Base-by-base conservation (phyloP, 2,113 vertebrate species). In the Eptatretus burgeri region DNA sequence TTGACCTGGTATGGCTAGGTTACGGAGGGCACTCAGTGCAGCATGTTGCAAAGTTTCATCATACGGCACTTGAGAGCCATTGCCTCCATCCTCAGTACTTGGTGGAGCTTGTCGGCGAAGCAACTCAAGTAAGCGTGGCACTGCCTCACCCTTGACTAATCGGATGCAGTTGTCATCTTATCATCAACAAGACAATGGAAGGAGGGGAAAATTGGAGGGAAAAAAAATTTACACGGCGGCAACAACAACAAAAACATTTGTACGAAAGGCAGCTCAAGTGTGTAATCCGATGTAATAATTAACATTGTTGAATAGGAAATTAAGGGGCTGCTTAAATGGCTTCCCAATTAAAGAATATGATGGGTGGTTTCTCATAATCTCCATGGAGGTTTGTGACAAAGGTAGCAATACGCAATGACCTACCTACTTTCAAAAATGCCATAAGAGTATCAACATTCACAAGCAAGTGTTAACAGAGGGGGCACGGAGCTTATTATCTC, bases 151-250 rank as follows among this genome's bases (percentile, higher is more conserved):
- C 75, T 95, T 86, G 70, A 93, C 88, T 87, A 96, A 93, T 76
- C 94, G 88, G 73, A 98, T 98, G 70, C 91, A 98, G 66, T 98
- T 95, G 65, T 85, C 88, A 8, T 94, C 91, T 95, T 70, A 49
- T 64, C 0, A 14, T 17, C 7, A 13, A 50, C 49, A 62, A 13
- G 41, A 51, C 51, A 52, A 13, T 11, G 13, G 49, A 52, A 65
- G 63, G n/a, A 13, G 50, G 50, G 2, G 4, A 51, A 51, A 16
- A 12, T n/a, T 9, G 10, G 13, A 53, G 50, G 9, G 18, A 16
- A 27, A 16, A 51, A 13, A 51, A 2, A n/a, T 9, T 49, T 8
- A 50, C 50, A 64, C 53, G 7, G 14, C 5, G 53, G 14, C 14
- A 56, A 56, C 53, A 56, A 16, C 18, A 56, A 56, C 18, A 56